phyloP scores from a whole-genome alignment of 1,140 invertebrate genomes.

The Tyrophagus putrescentiae region DNA sequence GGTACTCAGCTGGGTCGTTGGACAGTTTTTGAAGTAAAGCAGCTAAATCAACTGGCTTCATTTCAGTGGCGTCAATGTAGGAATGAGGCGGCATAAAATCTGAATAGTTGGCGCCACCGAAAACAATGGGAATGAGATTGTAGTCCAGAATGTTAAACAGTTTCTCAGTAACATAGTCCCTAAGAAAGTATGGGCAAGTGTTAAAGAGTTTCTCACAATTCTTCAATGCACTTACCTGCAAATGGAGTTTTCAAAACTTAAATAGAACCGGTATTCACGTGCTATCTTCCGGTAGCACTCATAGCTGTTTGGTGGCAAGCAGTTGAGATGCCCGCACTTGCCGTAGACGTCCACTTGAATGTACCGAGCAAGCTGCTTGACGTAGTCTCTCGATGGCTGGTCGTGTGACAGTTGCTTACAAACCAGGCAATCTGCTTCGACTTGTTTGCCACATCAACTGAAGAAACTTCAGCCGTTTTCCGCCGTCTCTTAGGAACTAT shows the following conservation, averaged over 20 bases:
- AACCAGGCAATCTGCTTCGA: constrained; percentile 41
- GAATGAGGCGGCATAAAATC: constrained; percentile 32
- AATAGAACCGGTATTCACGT: constrained; percentile 32
- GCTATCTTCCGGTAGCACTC: constrained; percentile 27
- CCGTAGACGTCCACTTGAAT: constrained; percentile 53
- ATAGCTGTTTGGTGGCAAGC: constrained; percentile 25
- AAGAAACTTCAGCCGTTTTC: background rate
- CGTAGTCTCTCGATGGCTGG: constrained; percentile 42
- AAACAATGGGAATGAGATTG: constrained; percentile 32
- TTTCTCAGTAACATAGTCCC: constrained; percentile 37
- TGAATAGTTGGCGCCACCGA: constrained; percentile 32
- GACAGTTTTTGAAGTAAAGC: constrained; percentile 26
- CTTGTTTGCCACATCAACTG: constrained; percentile 23
- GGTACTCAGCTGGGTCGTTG: constrained; percentile 29
- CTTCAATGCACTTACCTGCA: constrained; percentile 27
- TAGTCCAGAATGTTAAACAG: constrained; percentile 30
- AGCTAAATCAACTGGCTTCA: constrained; percentile 29
- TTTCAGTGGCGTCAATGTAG: constrained; percentile 33
- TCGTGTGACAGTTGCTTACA: constrained; percentile 45
- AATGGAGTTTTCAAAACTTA: constrained; percentile 34
- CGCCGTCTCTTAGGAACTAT: constrained; percentile 4
- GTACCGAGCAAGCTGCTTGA: constrained; percentile 39
- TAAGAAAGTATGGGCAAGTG: background rate
- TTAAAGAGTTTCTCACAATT: background rate
- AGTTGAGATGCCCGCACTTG: constrained; percentile 36